Conservation (phyloP, 2,888 invertebrate species). For the Archaeoteleia sp. region DNA sequence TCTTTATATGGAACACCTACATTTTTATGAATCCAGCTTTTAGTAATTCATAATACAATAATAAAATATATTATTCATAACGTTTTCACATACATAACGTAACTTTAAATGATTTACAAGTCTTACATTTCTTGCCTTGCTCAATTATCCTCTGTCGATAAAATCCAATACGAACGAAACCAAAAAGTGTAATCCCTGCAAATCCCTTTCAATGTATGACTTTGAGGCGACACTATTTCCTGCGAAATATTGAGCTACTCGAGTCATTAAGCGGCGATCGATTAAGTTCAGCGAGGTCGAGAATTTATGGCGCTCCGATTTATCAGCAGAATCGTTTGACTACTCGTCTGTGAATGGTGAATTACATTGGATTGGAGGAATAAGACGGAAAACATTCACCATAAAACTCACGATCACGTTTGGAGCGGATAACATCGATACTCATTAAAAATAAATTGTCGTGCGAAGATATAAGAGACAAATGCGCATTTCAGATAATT, state of each 20-base stretch:
- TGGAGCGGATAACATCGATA: slow-evolving; percentile 11
- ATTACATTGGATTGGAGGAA: slow-evolving; percentile 32
- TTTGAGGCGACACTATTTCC: slow-evolving; percentile 43
- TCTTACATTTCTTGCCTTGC: slow-evolving; percentile 19
- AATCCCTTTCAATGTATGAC: slow-evolving; percentile 36
- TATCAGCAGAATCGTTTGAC: slow-evolving; percentile 39
- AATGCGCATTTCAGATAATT: too few species aligned
- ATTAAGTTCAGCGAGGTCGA: slow-evolving; percentile 58
- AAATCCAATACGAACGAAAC: slow-evolving; percentile 32
- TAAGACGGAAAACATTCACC: slow-evolving; percentile 23
- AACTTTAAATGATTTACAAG: slow-evolving; percentile 16
- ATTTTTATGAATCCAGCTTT: too few species aligned
- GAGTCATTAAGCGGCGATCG: slow-evolving; percentile 63
- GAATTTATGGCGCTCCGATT: slow-evolving; percentile 55
- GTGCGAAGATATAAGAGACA: background rate
- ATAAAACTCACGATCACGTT: slow-evolving; percentile 17
- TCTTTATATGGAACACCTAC: too few species aligned
- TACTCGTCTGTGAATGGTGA: slow-evolving; percentile 40
- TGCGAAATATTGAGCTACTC: slow-evolving; percentile 51
- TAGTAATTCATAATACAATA: too few species aligned
- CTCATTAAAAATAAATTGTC: background rate
- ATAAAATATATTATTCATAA: slow-evolving; percentile 1
- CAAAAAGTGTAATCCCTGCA: slow-evolving; percentile 17
- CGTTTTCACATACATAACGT: slow-evolving; percentile 2
- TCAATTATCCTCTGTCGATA: slow-evolving; percentile 29